phyloP scores from a whole-genome alignment of 2,797 vertebrate genomes.

The Crocidura indochinensis region DNA sequence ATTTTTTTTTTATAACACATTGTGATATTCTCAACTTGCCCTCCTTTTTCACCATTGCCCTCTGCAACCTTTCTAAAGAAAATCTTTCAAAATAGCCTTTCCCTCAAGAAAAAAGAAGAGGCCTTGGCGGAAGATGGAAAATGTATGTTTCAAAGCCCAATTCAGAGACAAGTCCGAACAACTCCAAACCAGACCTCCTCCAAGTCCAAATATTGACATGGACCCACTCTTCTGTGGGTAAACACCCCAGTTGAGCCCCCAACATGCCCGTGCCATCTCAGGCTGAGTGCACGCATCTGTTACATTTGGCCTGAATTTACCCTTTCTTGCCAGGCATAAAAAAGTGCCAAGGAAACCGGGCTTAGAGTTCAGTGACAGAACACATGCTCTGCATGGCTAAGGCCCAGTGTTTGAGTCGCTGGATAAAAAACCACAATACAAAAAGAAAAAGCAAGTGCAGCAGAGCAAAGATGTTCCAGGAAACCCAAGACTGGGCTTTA shows the following conservation, averaged over 20 bases:
- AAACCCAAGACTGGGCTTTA: not conserved
- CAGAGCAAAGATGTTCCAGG: not conserved
- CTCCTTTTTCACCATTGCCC: constrained; percentile 28
- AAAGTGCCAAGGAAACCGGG: not conserved
- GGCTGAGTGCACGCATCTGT: not conserved
- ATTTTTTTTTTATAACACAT: constrained; percentile 83
- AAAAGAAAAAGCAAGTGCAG: no score
- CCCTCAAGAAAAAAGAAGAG: constrained; percentile 41
- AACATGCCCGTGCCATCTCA: constrained; percentile 22
- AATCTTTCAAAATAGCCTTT: constrained; percentile 50
- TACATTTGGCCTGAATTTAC: constrained; percentile 57
- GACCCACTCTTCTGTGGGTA: constrained; percentile 62
- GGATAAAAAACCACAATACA: no score
- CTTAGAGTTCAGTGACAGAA: no score
- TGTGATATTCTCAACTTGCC: constrained; percentile 73
- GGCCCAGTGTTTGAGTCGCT: no score
- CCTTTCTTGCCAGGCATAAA: constrained; percentile 19
- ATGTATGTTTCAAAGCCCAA: constrained; percentile 63
- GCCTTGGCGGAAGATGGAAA: constrained; percentile 24
- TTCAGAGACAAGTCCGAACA: constrained; percentile 68
- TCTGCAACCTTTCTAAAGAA: constrained; percentile 70
- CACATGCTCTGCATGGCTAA: no score
- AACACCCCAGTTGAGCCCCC: constrained; percentile 72
- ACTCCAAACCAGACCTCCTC: constrained; percentile 67
- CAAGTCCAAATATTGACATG: constrained; percentile 80